Evolutionary conservation across 1,140 invertebrate genomes (phyloP).

Genomic region (Euwallacea fornicatus): DNA sequence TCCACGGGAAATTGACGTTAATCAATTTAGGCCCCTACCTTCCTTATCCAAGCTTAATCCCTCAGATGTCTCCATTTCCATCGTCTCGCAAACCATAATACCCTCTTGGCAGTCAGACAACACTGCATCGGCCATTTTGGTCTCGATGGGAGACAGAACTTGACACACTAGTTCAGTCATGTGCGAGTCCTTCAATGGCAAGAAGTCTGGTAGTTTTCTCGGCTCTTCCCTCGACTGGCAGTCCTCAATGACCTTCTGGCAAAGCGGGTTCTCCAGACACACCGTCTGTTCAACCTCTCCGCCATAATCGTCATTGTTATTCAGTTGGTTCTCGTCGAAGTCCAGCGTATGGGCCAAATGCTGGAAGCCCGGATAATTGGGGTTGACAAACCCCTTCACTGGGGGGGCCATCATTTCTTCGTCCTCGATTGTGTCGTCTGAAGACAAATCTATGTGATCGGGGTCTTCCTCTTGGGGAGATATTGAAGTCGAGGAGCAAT

Average conservation of each 20-base stretch:
- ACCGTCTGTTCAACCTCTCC: neutral
- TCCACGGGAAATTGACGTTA: no score
- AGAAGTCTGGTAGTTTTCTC: conserved; percentile 18
- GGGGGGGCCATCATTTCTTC: conserved; percentile 26
- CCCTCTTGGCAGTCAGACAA: conserved; percentile 55
- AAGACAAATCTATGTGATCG: conserved; percentile 49
- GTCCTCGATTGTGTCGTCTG: conserved; percentile 49
- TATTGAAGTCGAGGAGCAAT: conserved; percentile 48
- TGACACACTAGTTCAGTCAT: neutral
- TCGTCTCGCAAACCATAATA: conserved; percentile 15
- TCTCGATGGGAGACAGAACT: conserved; percentile 40
- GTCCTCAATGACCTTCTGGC: neutral
- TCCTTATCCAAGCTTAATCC: no score
- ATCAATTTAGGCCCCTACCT: no score
- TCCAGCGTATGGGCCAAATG: conserved; percentile 62
- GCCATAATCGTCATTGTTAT: conserved; percentile 29
- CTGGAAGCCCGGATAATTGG: conserved; percentile 76
- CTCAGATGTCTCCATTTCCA: no score
- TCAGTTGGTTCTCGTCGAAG: conserved; percentile 37
- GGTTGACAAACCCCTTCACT: conserved; percentile 73
- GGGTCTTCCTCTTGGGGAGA: conserved; percentile 52
- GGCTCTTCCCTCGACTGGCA: neutral
- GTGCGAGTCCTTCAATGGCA: conserved; percentile 15
- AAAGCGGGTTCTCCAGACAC: neutral
- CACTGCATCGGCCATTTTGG: conserved; percentile 58